phyloP scores from a whole-genome alignment of 2,113 vertebrate genomes.

The Electrona antarctica region DNA sequence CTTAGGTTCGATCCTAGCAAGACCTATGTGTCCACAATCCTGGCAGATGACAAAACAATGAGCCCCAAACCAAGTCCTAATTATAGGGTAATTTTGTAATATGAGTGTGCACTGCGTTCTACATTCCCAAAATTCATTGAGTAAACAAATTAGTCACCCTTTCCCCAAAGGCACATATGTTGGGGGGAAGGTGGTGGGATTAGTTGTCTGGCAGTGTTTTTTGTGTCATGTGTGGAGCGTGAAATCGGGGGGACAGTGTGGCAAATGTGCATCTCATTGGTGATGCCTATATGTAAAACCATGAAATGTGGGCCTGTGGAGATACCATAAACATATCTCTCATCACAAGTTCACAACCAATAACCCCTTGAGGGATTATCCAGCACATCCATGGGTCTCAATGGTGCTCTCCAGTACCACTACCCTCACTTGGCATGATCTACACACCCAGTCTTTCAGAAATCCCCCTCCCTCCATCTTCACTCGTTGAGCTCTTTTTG shows the following conservation, averaged over 20 bases:
- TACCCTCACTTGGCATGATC: constrained; percentile 42
- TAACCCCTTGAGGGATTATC: constrained; percentile 58
- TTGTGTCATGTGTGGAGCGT: constrained; percentile 45
- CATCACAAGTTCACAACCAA: constrained; percentile 33
- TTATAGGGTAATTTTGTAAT: neutral
- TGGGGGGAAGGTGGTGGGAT: constrained; percentile 28
- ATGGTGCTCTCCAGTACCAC: constrained; percentile 25
- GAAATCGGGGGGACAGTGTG: constrained; percentile 67
- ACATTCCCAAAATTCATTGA: neutral
- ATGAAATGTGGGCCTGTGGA: constrained; percentile 51
- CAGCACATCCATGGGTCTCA: constrained; percentile 56
- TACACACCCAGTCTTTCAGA: constrained; percentile 26
- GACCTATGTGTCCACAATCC: neutral
- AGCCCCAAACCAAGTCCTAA: neutral
- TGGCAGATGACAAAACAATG: neutral
- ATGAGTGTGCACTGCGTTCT: neutral
- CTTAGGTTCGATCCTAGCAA: neutral
- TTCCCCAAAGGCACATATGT: constrained; percentile 11
- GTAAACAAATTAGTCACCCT: constrained; percentile 32
- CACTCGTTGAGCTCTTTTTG: constrained; percentile 15
- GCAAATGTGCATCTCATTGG: constrained; percentile 63
- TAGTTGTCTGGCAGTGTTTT: constrained; percentile 20
- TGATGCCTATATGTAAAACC: constrained; percentile 63
- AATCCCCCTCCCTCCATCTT: constrained; percentile 37
- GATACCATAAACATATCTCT: constrained; percentile 59